phyloP scores from a whole-genome alignment of 2,797 vertebrate genomes.

The Chiloscyllium punctatum region DNA sequence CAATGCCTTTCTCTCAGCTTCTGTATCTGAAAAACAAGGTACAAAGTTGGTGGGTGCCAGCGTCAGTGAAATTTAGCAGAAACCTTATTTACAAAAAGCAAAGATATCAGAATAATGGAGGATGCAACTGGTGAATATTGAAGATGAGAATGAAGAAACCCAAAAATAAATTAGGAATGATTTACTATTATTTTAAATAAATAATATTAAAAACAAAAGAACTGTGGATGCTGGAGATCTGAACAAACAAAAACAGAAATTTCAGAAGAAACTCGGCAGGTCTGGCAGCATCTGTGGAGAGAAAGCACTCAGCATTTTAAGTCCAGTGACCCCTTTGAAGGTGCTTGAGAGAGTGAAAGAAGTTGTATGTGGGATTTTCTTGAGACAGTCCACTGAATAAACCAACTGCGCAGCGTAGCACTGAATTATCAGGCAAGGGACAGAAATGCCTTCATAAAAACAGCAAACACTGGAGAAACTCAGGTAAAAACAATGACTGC shows the following conservation, averaged over 20 bases:
- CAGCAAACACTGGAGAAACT: no score
- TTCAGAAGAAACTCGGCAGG: no score
- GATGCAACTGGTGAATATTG: neutral
- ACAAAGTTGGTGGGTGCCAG: neutral
- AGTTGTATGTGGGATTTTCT: neutral
- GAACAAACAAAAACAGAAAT: no score
- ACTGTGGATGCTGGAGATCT: no score
- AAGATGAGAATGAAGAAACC: neutral
- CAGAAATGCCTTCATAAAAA: neutral
- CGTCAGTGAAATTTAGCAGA: neutral
- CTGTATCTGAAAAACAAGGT: constrained; percentile 52
- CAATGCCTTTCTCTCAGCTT: constrained; percentile 58
- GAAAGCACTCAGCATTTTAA: no score
- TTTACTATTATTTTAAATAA: neutral
- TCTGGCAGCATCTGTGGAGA: no score
- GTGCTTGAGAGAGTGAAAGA: neutral
- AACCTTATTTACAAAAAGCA: neutral
- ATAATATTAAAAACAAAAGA: neutral
- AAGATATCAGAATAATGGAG: neutral
- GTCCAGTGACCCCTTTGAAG: no score
- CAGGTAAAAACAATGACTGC: no score
- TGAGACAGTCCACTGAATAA: neutral
- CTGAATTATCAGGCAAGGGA: neutral
- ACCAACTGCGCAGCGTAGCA: no score
- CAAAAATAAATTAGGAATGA: neutral